A percentile compares a stretch with the other conserved stretches of the same genome.
Conservation (phyloP, 2,113 vertebrate species). For the Bubo scandiacus region DNA sequence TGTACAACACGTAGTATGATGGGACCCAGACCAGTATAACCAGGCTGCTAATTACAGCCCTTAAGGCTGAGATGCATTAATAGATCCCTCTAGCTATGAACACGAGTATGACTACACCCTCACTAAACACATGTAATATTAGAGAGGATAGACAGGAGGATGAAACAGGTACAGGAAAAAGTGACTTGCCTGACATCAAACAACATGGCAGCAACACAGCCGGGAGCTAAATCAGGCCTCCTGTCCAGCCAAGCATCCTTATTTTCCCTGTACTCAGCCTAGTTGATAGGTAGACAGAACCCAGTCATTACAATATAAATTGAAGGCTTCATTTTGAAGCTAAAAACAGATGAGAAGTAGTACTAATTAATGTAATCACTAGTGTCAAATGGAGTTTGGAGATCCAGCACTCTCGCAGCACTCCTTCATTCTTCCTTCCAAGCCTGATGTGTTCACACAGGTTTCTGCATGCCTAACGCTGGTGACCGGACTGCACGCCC, state of each 20-base stretch:
- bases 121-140: neutral
- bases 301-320: neutral
- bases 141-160: neutral
- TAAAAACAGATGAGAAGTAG: neutral
- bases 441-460: neutral
- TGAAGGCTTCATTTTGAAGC: neutral
- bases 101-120: neutral
- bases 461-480: neutral
- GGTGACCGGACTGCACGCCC: neutral
- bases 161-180: neutral
- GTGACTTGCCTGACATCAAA: neutral
- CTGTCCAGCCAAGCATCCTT: neutral
- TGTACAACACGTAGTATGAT: fast-evolving
- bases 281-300: neutral
- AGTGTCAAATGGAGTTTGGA: neutral
- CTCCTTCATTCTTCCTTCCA: neutral
- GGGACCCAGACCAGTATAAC: slow-evolving; percentile 11
- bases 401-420: neutral
- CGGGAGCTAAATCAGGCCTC: neutral
- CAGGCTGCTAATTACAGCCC: slow-evolving; percentile 22
- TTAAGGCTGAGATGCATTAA: neutral
- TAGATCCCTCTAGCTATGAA: neutral
- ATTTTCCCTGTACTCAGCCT: neutral
- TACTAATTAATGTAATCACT: neutral
- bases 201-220: neutral